Evolutionary conservation across 53 echinoderm and acorn worm species (phyloP).

Genomic region (Glandiceps talaboti): DNA sequence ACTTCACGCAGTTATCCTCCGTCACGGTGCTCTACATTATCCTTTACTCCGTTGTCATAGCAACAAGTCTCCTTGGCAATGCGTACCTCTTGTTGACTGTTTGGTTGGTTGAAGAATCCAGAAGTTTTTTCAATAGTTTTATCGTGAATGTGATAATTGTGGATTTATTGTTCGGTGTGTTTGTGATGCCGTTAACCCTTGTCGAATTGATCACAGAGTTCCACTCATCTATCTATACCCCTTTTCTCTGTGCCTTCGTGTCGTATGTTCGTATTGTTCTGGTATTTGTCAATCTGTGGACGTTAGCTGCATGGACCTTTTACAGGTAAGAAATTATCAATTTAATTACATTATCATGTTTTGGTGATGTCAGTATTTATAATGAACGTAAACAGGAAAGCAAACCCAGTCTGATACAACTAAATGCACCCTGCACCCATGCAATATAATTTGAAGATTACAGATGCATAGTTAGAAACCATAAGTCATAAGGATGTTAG

Average conservation of each 20-base stretch:
- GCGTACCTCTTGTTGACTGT: not conserved
- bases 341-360: too few relatives aligned
- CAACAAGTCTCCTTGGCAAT: not conserved
- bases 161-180: not conserved
- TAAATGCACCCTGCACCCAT: too few relatives aligned
- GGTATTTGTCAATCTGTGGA: not conserved
- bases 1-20: not conserved
- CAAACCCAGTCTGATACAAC: too few relatives aligned
- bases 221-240: not conserved
- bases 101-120: not conserved
- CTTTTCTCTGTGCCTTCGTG: not conserved
- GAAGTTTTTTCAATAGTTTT: not conserved
- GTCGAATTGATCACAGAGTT: not conserved
- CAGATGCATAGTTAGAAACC: too few relatives aligned
- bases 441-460: too few relatives aligned
- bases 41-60: not conserved
- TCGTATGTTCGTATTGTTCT: not conserved
- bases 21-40: not conserved
- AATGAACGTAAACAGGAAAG: too few relatives aligned
- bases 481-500: too few relatives aligned
- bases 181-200: not conserved
- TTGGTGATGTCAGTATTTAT: too few relatives aligned
- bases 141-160: not conserved
- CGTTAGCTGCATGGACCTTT: not conserved
- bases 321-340: not conserved